Percentiles rank a stretch among this genome's conserved stretches.
These are phyloP conservation scores for Slavum lentiscoides DNA, from an alignment of 2,888 invertebrate genomes.

Conservation along the genomic window DNA sequence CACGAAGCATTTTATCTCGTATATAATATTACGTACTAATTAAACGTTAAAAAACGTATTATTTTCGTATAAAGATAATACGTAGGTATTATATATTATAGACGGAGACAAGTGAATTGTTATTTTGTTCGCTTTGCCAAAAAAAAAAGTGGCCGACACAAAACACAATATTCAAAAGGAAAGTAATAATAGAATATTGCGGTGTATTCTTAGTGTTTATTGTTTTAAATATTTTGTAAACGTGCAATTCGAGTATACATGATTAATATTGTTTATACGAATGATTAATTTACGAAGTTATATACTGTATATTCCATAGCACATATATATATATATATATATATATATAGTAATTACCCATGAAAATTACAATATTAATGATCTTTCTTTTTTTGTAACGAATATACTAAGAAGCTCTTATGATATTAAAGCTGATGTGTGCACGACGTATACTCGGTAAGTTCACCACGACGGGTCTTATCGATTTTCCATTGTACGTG, in stretches of 20 bases:
- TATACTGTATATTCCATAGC: not conserved
- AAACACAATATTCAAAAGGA: not conserved
- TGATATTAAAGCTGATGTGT: not conserved
- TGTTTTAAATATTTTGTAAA: not conserved
- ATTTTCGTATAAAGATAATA: conserved; percentile 10
- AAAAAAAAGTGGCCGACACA: not conserved
- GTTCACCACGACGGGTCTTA: no score
- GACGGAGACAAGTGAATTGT: not conserved
- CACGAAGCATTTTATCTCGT: not conserved
- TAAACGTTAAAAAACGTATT: conserved; percentile 11
- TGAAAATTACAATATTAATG: not conserved
- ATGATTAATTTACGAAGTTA: not conserved
- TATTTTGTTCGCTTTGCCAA: not conserved
- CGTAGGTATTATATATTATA: not conserved
- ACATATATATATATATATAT: not conserved
- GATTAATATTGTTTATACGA: not conserved
- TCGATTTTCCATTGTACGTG: not conserved
- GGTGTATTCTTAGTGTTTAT: not conserved
- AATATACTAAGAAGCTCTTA: not conserved
- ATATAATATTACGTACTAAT: not conserved
- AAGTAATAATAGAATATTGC: not conserved
- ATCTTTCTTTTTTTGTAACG: not conserved
- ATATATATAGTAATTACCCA: not conserved
- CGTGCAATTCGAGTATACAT: not conserved
- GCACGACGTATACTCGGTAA: not conserved